Conservation (phyloP, 2,113 vertebrate genomes). For the Felis chaus region DNA sequence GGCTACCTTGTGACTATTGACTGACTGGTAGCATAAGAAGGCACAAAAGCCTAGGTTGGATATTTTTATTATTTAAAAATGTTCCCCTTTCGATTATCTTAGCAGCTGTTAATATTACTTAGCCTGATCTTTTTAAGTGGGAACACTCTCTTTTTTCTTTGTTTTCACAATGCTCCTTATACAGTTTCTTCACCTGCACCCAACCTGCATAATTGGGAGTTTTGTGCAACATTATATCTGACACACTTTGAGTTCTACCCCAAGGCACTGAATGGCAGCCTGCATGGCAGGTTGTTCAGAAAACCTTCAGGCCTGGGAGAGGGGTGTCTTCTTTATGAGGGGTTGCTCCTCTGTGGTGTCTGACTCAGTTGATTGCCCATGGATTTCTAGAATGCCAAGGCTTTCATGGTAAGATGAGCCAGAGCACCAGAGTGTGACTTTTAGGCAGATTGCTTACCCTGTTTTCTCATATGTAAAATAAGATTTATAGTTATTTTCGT, state of each 20-base stretch:
- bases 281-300: background rate
- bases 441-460: constrained; percentile 38
- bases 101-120: constrained; percentile 28
- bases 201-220: background rate
- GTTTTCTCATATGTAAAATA: constrained; percentile 31
- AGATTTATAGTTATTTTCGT: constrained; percentile 46
- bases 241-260: background rate
- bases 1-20: background rate
- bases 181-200: background rate
- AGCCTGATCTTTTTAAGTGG: constrained; percentile 30
- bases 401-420: background rate
- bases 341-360: background rate
- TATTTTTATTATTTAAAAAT: constrained; percentile 22
- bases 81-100: background rate
- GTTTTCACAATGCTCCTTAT: background rate
- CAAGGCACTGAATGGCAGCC: background rate
- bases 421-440: background rate
- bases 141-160: background rate
- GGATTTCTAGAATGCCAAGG: background rate
- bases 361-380: background rate
- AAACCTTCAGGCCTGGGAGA: background rate
- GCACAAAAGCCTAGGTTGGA: background rate
- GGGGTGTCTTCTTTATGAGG: background rate
- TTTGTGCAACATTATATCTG: background rate
- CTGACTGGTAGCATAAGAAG: background rate